These are phyloP conservation scores for Sander vitreus DNA, from an alignment of 2,113 vertebrate genomes.

Conservation along the genomic window DNA sequence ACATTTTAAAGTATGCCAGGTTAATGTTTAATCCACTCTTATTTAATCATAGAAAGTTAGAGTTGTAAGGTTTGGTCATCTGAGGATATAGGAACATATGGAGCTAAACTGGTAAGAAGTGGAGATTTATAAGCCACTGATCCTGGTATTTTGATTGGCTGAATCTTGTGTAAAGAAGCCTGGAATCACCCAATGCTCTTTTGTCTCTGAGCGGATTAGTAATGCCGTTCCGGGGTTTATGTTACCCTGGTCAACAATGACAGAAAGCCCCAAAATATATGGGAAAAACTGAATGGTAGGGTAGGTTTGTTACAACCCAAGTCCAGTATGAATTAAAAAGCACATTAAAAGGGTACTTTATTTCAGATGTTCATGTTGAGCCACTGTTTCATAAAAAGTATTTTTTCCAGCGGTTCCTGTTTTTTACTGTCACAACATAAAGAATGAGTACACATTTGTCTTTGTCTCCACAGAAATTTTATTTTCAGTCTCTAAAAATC, in stretches of 20 bases:
- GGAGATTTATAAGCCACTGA: slow-evolving; percentile 23
- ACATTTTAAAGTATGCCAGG: not conserved
- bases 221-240: slow-evolving; percentile 24
- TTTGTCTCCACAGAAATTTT: slow-evolving; percentile 65
- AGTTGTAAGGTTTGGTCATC: not conserved
- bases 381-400: not conserved
- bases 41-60: slow-evolving; percentile 19
- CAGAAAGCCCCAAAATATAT: slow-evolving; percentile 25
- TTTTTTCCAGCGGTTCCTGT: not conserved
- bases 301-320: not conserved
- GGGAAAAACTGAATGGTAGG: not conserved
- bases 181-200: slow-evolving; percentile 34
- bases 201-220: slow-evolving; percentile 53
- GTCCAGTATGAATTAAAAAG: not conserved
- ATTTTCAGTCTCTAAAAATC: slow-evolving; percentile 65
- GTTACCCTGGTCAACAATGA: slow-evolving; percentile 47
- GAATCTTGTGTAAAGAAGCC: slow-evolving; percentile 15
- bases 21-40: not conserved
- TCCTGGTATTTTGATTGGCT: slow-evolving; percentile 50
- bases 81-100: slow-evolving; percentile 14
- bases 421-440: not conserved
- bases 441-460: slow-evolving; percentile 8
- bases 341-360: not conserved
- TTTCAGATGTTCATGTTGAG: not conserved
- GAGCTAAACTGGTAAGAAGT: slow-evolving; percentile 23